A percentile compares a stretch with the other conserved stretches of the same genome.
These are phyloP conservation scores for Perccottus glenii DNA, from an alignment of 2,113 vertebrate species.

Conservation along the genomic window DNA sequence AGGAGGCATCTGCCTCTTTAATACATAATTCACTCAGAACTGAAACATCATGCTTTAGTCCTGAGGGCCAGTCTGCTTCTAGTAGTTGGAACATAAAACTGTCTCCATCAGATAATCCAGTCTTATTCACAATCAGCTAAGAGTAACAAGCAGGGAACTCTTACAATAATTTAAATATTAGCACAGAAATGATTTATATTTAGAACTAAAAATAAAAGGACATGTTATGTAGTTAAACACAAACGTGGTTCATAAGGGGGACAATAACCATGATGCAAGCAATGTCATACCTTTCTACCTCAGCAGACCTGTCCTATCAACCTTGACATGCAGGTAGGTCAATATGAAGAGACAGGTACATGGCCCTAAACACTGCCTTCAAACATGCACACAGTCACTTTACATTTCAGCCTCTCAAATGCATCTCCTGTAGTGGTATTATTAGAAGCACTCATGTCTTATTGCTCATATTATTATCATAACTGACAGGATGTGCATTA, in stretches of 20 bases:
- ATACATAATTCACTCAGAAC: slow-evolving; percentile 75
- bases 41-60: slow-evolving; percentile 65
- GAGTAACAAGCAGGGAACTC: not conserved
- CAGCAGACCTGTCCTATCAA: slow-evolving; percentile 56
- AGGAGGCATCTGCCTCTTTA: slow-evolving; percentile 75
- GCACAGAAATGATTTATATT: slow-evolving; percentile 6
- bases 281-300: slow-evolving; percentile 65
- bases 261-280: slow-evolving; percentile 29
- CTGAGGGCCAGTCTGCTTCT: slow-evolving; percentile 57
- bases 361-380: slow-evolving; percentile 55
- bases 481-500: slow-evolving; percentile 76
- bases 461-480: slow-evolving; percentile 62
- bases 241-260: slow-evolving; percentile 8
- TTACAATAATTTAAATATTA: slow-evolving; percentile 6
- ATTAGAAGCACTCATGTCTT: slow-evolving; percentile 71
- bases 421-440: slow-evolving; percentile 65
- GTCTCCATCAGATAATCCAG: slow-evolving; percentile 62
- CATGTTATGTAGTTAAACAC: not conserved
- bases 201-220: not conserved
- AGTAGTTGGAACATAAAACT: slow-evolving; percentile 64
- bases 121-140: slow-evolving; percentile 40
- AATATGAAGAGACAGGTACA: slow-evolving; percentile 69
- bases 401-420: slow-evolving; percentile 62
- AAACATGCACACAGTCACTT: slow-evolving; percentile 59
- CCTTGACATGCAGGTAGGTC: slow-evolving; percentile 69